phyloP scores from a whole-genome alignment of 2,113 vertebrate genomes.

The Pycnonotus jocosus region DNA sequence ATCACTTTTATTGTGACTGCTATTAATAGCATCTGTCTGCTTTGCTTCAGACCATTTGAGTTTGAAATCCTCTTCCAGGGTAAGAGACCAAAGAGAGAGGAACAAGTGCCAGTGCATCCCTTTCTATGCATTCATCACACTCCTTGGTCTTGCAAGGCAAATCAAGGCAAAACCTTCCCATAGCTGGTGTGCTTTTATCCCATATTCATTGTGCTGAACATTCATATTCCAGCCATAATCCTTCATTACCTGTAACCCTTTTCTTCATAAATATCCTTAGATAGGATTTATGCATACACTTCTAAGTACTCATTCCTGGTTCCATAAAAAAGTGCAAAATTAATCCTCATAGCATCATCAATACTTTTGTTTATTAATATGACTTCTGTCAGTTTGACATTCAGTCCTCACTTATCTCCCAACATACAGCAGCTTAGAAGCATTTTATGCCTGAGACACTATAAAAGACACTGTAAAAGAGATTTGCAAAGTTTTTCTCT shows the following conservation, averaged over 20 bases:
- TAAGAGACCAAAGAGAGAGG: not conserved
- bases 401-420: not conserved
- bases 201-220: not conserved
- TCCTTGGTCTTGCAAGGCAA: not conserved
- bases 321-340: not conserved
- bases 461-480: not conserved
- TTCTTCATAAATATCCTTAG: not conserved
- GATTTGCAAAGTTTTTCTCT: not conserved
- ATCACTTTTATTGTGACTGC: not conserved
- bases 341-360: not conserved
- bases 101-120: not conserved
- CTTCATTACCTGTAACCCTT: not conserved
- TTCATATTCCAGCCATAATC: not conserved
- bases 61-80: not conserved
- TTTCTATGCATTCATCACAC: not conserved
- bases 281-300: not conserved
- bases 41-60: not conserved
- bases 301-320: not conserved
- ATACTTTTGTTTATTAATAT: not conserved
- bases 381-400: not conserved
- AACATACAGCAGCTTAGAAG: not conserved
- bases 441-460: not conserved
- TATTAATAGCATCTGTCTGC: not conserved
- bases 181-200: not conserved
- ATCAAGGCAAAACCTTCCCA: not conserved